phyloP scores from a whole-genome alignment of 2,113 vertebrate species.

The Otis tarda region DNA sequence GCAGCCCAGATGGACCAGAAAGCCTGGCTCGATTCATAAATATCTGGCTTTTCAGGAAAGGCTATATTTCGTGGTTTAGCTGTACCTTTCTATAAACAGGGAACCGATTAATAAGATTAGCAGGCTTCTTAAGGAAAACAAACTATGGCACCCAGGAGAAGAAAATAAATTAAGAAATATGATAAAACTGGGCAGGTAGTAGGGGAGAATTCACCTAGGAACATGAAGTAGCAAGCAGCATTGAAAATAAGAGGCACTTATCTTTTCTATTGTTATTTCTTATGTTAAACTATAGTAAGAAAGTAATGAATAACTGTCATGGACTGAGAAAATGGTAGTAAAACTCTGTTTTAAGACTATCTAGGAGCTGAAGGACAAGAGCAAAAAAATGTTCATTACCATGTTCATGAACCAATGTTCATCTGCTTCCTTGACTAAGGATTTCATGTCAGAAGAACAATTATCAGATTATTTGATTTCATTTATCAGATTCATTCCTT shows the following conservation, averaged over 20 bases:
- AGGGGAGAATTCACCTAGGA: background rate
- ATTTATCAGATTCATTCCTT: background rate
- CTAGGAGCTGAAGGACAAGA: background rate
- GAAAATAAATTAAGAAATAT: background rate
- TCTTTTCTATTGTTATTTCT: background rate
- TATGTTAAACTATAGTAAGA: background rate
- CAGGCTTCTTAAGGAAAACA: background rate
- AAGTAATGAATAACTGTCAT: background rate
- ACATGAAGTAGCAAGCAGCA: background rate
- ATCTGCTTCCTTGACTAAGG: background rate
- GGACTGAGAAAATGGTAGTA: background rate
- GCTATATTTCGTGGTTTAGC: background rate
- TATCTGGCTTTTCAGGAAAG: background rate
- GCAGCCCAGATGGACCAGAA: background rate
- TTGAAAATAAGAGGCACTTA: background rate
- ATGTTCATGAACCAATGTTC: no score
- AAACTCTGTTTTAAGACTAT: background rate
- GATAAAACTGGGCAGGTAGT: background rate
- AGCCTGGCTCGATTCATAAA: background rate
- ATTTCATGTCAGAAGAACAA: background rate
- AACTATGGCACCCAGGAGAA: background rate
- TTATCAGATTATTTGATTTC: background rate
- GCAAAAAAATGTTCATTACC: background rate
- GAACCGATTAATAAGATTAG: background rate
- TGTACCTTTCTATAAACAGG: background rate